phyloP scores from a whole-genome alignment of 2,113 vertebrate genomes.

The Himantopus leucocephalus region DNA sequence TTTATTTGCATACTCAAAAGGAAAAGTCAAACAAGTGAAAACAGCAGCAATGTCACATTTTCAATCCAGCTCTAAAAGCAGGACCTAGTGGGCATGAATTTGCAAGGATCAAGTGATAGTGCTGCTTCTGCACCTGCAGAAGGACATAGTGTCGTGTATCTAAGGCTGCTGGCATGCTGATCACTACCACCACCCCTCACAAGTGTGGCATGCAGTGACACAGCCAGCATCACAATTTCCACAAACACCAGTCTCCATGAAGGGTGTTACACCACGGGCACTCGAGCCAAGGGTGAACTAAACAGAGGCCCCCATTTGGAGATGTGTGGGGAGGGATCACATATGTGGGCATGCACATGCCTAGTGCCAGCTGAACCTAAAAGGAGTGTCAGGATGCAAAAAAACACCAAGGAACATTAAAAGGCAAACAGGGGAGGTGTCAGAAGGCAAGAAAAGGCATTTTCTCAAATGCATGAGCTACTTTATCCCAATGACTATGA shows the following conservation, averaged over 20 bases:
- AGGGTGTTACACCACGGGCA: background rate
- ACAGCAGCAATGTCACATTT: background rate
- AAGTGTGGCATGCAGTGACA: accelerated
- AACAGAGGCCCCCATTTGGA: background rate
- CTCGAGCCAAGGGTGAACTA: background rate
- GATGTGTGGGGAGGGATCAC: background rate
- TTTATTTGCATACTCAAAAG: conserved; percentile 31
- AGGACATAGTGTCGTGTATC: background rate
- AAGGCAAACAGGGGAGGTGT: background rate
- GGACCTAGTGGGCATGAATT: background rate
- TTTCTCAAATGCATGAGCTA: background rate
- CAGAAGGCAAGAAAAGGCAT: background rate
- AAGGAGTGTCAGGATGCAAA: background rate
- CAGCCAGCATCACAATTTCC: background rate
- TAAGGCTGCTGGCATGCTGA: background rate
- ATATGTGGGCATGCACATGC: accelerated
- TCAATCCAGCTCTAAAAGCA: background rate
- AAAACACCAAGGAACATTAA: background rate
- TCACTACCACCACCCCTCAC: accelerated
- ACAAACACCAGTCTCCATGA: background rate
- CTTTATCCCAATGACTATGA: background rate
- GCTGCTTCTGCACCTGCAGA: background rate
- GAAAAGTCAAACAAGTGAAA: conserved; percentile 29
- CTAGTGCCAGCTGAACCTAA: background rate
- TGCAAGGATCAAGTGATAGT: background rate